phyloP scores from a whole-genome alignment of 35 echinoderm and acorn worm species.

The Apostichopus japonicus region DNA sequence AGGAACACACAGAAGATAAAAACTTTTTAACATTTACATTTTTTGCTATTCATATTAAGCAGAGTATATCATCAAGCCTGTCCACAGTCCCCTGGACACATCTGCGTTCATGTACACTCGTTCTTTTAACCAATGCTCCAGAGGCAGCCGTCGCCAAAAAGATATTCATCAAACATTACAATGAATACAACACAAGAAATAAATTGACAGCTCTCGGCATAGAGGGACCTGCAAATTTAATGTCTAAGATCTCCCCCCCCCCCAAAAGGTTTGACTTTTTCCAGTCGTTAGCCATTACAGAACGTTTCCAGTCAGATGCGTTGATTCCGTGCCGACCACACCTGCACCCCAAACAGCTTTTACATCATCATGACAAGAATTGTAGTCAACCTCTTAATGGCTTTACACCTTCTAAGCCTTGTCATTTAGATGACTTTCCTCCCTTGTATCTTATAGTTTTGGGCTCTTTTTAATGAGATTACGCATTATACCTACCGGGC shows the following conservation, averaged over 20 bases:
- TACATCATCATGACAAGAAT: conserved; percentile 24
- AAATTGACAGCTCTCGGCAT: not conserved
- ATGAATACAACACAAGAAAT: not conserved
- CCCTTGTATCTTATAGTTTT: not conserved
- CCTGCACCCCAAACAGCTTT: not conserved
- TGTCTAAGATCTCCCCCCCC: not conserved
- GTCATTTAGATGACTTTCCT: not conserved
- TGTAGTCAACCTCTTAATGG: conserved; percentile 13
- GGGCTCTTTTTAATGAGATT: not conserved
- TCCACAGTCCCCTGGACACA: no score
- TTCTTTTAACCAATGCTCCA: no score
- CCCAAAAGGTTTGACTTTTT: not conserved
- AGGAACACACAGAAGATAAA: no score
- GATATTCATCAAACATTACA: not conserved
- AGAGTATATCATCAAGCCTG: no score
- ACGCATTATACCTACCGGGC: no score
- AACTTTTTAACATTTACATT: no score
- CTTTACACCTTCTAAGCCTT: conserved; percentile 6
- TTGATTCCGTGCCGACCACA: not conserved
- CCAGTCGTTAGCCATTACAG: not conserved
- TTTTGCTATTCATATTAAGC: no score
- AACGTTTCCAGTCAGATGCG: not conserved
- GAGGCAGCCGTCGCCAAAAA: no score
- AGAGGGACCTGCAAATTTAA: not conserved
- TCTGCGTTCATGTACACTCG: no score